Percentiles rank a stretch among this genome's conserved stretches.
phyloP scores from a whole-genome alignment of 2,113 vertebrate genomes.

The Sceloporus undulatus region DNA sequence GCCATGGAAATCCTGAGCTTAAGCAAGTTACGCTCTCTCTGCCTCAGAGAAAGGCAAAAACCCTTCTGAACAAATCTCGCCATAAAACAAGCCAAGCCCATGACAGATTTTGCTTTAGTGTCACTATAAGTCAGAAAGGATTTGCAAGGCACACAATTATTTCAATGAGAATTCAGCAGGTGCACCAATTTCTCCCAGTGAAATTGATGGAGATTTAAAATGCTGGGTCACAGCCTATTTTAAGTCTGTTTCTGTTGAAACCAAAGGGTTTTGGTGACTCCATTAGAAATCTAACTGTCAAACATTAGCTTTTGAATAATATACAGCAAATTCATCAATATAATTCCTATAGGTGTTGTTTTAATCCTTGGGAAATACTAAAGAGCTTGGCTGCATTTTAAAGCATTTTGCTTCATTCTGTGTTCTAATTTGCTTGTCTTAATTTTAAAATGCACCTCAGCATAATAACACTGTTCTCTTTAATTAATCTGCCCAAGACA shows the following conservation, averaged over 20 bases:
- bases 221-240: neutral
- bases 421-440: neutral
- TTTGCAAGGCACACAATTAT: too few relatives aligned
- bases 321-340: neutral
- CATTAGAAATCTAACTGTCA: neutral
- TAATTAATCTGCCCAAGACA: conserved; percentile 47
- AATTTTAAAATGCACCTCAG: conserved; percentile 41
- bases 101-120: too few relatives aligned
- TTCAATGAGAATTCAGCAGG: neutral
- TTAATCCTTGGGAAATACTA: fast-evolving
- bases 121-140: too few relatives aligned
- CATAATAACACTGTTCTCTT: conserved; percentile 18
- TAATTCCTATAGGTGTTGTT: neutral
- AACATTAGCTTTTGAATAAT: conserved; percentile 2
- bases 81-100: too few relatives aligned
- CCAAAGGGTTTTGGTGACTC: neutral
- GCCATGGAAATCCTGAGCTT: too few relatives aligned
- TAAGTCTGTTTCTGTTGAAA: neutral
- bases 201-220: neutral
- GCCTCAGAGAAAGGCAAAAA: too few relatives aligned
- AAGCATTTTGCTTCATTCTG: conserved; percentile 30
- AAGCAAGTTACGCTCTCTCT: too few relatives aligned
- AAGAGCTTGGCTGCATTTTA: neutral
- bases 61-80: too few relatives aligned
- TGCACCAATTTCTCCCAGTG: neutral